Base-by-base conservation (phyloP, 2,113 vertebrate genomes). In the Salvelinus alpinus region DNA sequence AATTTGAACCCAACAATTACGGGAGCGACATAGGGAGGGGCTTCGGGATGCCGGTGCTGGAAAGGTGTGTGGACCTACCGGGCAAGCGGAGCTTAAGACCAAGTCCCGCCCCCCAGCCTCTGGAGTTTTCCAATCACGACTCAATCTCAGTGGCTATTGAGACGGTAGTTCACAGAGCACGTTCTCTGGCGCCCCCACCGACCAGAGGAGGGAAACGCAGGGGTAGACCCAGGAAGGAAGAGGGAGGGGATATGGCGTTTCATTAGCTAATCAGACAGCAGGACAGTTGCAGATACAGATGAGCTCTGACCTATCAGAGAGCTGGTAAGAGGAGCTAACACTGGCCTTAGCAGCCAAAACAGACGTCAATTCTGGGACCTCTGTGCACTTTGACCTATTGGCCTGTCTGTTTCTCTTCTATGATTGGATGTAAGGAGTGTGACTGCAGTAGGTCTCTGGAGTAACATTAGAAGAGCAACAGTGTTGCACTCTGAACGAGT, bases 131-230 rank as follows among this genome's bases (percentile, higher is more conserved):
- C 84, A 88, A 91, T 91, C 95, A 96, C 71, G 98, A 99, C 86
- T 92, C 96, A 72, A 93, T 99, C 89, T 94, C 95, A 80, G 97
- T 96, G 80, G 96, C 97, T 76, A 99, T 99, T 0, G 98, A 99
- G 85, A 95, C 95, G 0, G 98, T 99, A 84, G 95, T 99, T 83
- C 95, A 98, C 79, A 96, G 96, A 94, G 97, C 97, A 14, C 90
- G 96, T 78, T 92, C 94, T 29, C 25, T 29, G 78, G 91, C 94
- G 0, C 89, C 93, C 82, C 91, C 90, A 81, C 65, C 94, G 93
- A 87, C 93, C 48, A 90, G 86, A 85, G 88, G 81, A 48, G 87
- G 92, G 48, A 91, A 88, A 74, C 91, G 96, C 76, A 94, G 95
- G 74, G 91, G 94, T 75, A 91, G 94, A 84, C 95, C 89, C 59